Evolutionary conservation across 2,113 vertebrate genomes (phyloP), one percentile per base, ranked within the genome.

Genomic region (Lates calcarifer): DNA sequence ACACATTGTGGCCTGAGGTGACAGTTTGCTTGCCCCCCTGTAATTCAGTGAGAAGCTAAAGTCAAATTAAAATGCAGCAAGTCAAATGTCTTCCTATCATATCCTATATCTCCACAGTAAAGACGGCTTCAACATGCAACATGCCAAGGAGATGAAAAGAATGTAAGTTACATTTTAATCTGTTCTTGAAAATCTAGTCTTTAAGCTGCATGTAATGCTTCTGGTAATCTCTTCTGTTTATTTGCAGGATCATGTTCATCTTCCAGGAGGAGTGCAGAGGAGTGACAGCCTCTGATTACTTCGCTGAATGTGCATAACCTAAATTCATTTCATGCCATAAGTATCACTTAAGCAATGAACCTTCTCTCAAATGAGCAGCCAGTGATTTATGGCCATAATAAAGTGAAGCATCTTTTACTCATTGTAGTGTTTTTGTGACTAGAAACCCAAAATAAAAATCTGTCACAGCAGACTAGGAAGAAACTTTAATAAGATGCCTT

Each of bases 171-270:
- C 24, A 3, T 28, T 24, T 3, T 56, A 1, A 26, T 55, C 0
- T 33, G 22, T 10, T 72, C 49, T 49, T 8, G n/a, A n/a, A 29
- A 6, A 6, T 45, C 17, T 14, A 5, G 47, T n/a, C 43, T 47
- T 18, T 47, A 47, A 47, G 43, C 8, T 49, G 45, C 20, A 43
- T 43, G 41, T 15, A 3, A 13, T 43, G 41, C 15, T 43, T 15
- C 15, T 15, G 12, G 12, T 15, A 17, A 43, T 43, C 2, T 74
- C 15, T 12, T 75, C 24, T 66, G 26, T 60, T 47, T n/a, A 1
- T 66, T 61, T 80, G 45, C 88, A 90, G 85, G 68, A 6, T 81
- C 39, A 60, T 0, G 8, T 5, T 60, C 69, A 67, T 90, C 64
- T 49, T 55, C 22, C 64, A 26, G 49, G 17, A 39, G 0, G 2